phyloP scores from a whole-genome alignment of 2,113 vertebrate species.

The Castor canadensis region DNA sequence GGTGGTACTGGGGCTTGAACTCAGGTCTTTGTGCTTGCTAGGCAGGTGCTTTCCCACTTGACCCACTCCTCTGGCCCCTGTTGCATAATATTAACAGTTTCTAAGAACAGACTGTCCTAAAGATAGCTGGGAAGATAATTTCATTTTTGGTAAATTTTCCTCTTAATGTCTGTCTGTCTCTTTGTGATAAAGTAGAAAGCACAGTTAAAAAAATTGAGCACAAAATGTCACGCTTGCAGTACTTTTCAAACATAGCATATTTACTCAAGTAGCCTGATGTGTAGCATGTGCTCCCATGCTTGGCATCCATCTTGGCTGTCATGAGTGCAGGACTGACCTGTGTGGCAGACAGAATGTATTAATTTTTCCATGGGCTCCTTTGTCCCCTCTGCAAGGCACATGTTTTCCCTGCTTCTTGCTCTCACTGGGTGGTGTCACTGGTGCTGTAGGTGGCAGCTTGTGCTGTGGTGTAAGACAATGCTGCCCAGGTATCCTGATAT shows the following conservation, averaged over 20 bases:
- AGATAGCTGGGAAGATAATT: not conserved
- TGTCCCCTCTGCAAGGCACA: not conserved
- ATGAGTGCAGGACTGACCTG: not conserved
- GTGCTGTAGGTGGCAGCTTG: conserved; percentile 46
- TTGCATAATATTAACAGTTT: too few relatives aligned
- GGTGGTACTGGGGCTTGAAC: too few relatives aligned
- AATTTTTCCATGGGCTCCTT: not conserved
- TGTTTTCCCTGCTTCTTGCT: not conserved
- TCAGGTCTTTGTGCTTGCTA: too few relatives aligned
- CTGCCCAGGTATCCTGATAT: not conserved
- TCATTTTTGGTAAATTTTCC: not conserved
- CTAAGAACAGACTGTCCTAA: not conserved
- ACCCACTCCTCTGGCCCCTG: too few relatives aligned
- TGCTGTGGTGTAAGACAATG: not conserved
- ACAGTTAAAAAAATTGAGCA: not conserved
- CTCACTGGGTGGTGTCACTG: not conserved
- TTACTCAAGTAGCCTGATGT: not conserved
- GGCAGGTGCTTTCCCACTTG: too few relatives aligned
- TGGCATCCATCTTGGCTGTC: not conserved
- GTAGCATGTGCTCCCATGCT: not conserved
- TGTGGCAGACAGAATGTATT: not conserved
- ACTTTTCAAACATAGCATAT: not conserved
- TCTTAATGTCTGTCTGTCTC: not conserved
- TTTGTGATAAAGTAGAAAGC: not conserved
- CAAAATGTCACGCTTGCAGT: not conserved